Percentiles rank a stretch among this genome's conserved stretches.
These are phyloP conservation scores for Micrastur ruficollis DNA, from an alignment of 2,797 vertebrate genomes.

Conservation along the genomic window DNA sequence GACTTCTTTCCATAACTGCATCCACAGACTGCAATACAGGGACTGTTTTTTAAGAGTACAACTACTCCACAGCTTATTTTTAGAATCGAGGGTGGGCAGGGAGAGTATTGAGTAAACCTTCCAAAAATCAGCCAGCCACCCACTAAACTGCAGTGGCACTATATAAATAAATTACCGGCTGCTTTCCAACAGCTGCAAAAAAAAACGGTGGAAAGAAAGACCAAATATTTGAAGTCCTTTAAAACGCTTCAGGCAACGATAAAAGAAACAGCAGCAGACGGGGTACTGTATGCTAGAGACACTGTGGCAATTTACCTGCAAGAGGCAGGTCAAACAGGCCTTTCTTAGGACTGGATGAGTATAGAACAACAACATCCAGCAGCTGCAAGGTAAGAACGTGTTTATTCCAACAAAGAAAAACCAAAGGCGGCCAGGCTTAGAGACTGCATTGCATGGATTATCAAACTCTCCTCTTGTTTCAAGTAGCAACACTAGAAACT, in stretches of 20 bases:
- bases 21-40: not conserved
- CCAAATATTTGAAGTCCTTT: not conserved
- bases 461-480: not conserved
- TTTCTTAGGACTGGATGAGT: not conserved
- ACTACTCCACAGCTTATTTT: conserved; percentile 19
- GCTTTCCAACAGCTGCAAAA: not conserved
- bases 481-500: not conserved
- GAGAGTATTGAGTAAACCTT: not conserved
- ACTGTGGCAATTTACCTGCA: not conserved
- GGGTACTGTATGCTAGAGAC: not conserved
- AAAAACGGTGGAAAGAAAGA: not conserved
- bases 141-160: conserved; percentile 16
- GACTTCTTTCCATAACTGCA: not conserved
- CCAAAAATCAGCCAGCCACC: conserved; percentile 42
- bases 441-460: not conserved
- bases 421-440: not conserved
- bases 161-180: not conserved
- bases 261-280: not conserved
- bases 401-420: not conserved
- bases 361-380: conserved; percentile 5
- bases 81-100: not conserved
- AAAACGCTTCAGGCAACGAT: not conserved
- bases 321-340: not conserved
- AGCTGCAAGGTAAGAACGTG: conserved; percentile 49
- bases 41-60: not conserved